A percentile compares a stretch with the other conserved stretches of the same genome.
Conservation (phyloP, 2,888 invertebrate genomes). For the Coelinius sp. region DNA sequence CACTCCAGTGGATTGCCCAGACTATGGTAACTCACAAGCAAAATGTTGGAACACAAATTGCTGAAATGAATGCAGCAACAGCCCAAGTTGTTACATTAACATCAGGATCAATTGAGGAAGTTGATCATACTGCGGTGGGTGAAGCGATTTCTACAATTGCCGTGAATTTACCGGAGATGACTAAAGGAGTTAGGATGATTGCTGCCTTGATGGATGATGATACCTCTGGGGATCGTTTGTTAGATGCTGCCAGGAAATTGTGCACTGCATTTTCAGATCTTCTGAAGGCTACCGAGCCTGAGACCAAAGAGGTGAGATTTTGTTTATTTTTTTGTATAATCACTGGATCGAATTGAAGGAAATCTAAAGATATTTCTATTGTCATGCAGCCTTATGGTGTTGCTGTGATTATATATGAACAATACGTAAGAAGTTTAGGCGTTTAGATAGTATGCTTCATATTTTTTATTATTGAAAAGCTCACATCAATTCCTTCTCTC, state of each 20-base stretch:
- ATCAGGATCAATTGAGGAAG: slow-evolving; percentile 86
- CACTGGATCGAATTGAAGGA: not conserved
- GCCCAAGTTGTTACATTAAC: slow-evolving; percentile 96
- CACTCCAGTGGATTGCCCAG: slow-evolving; percentile 94
- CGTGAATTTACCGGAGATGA: slow-evolving; percentile 96
- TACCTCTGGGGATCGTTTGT: slow-evolving; percentile 84
- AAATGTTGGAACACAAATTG: slow-evolving; percentile 96
- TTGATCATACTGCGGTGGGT: slow-evolving; percentile 96
- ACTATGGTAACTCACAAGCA: slow-evolving; percentile 96
- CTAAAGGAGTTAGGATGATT: slow-evolving; percentile 93
- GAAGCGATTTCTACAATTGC: slow-evolving; percentile 98
- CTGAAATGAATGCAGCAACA: slow-evolving; percentile 99
- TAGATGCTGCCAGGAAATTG: slow-evolving; percentile 93
- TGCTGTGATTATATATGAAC: slow-evolving; percentile 61
- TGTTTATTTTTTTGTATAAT: slow-evolving; percentile 9
- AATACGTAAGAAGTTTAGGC: slow-evolving; percentile 61
- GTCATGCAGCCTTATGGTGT: slow-evolving; percentile 61
- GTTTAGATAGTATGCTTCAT: slow-evolving; percentile 38
- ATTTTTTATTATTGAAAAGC: slow-evolving; percentile 15
- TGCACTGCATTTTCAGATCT: slow-evolving; percentile 96
- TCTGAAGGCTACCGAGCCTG: slow-evolving; percentile 95
- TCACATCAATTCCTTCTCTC: not conserved
- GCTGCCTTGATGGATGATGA: slow-evolving; percentile 94
- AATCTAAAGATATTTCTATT: slow-evolving; percentile 11
- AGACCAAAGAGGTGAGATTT: slow-evolving; percentile 82